Conservation (phyloP, 2,797 vertebrate genomes). For the Nyctibius grandis region DNA sequence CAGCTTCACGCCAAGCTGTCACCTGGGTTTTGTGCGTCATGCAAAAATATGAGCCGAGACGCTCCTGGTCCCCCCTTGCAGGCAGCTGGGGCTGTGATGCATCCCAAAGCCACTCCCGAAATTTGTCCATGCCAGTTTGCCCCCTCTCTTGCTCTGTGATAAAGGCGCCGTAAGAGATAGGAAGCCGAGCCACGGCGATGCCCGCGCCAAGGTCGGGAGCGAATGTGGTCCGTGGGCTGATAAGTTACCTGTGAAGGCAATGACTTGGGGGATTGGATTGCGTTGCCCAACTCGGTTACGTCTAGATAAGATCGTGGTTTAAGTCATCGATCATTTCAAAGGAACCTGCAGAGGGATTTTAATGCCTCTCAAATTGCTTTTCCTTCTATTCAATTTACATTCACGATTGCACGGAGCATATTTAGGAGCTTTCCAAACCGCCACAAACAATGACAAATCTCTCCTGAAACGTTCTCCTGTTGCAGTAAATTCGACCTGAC, state of each 20-base stretch:
- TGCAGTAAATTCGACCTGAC: conserved; percentile 63
- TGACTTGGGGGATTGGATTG: conserved; percentile 46
- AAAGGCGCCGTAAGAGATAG: neutral
- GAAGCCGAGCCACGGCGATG: neutral
- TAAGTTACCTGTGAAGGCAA: conserved; percentile 26
- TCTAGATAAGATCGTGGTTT: conserved; percentile 58
- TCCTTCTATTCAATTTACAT: conserved; percentile 72
- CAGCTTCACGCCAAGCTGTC: neutral
- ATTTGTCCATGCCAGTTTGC: rapidly evolving
- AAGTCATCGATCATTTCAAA: conserved; percentile 67
- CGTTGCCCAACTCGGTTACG: conserved; percentile 2
- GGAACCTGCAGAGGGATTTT: conserved; percentile 68
- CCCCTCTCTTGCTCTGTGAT: rapidly evolving
- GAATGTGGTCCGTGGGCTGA: neutral
- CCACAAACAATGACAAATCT: conserved; percentile 71
- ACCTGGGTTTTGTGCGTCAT: rapidly evolving
- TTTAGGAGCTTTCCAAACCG: conserved; percentile 69
- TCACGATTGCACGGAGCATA: conserved; percentile 61
- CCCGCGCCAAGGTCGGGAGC: neutral
- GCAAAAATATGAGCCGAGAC: neutral
- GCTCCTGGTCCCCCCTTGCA: too few species aligned
- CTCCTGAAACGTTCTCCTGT: conserved; percentile 44
- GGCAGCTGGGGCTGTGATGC: rapidly evolving
- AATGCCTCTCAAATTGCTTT: conserved; percentile 73
- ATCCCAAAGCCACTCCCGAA: too few species aligned